phyloP scores from a whole-genome alignment of 2,888 invertebrate species.

The Yponomeuta cagnagella region DNA sequence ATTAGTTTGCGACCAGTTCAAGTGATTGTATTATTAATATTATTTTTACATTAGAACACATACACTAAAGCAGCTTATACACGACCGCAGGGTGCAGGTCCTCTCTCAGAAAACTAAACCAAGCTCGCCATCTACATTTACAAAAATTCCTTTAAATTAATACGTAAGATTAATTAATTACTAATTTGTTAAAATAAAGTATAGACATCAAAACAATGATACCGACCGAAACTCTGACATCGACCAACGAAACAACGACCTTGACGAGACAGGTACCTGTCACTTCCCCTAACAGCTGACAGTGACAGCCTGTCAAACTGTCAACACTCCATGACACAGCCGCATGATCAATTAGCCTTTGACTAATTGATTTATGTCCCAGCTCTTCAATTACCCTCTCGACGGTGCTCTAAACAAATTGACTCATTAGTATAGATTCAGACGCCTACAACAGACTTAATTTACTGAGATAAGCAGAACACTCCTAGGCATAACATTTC shows the following conservation, averaged over 20 bases:
- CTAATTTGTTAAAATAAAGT: no score
- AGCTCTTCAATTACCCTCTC: constrained; percentile 17
- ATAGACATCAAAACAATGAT: no score
- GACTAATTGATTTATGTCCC: constrained; percentile 43
- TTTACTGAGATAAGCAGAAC: not conserved
- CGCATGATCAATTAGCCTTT: constrained; percentile 40
- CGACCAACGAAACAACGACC: not conserved
- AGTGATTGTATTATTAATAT: no score
- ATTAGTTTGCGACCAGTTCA: no score
- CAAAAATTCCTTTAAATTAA: no score
- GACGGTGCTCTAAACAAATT: constrained; percentile 4
- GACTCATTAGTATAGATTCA: constrained; percentile 5
- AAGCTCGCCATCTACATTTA: no score
- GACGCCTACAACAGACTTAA: not conserved
- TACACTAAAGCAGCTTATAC: no score
- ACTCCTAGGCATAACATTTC: no score
- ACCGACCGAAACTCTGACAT: not conserved
- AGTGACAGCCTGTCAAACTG: constrained; percentile 42
- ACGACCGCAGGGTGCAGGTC: no score
- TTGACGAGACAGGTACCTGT: constrained; percentile 5
- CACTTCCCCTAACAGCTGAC: constrained; percentile 36
- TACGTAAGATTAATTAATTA: no score
- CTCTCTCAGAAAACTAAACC: no score
- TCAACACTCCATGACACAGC: constrained; percentile 40
- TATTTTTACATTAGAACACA: no score